These are phyloP conservation scores for Marmota flaviventris DNA, from an alignment of 2,113 vertebrate genomes.

Conservation along the genomic window DNA sequence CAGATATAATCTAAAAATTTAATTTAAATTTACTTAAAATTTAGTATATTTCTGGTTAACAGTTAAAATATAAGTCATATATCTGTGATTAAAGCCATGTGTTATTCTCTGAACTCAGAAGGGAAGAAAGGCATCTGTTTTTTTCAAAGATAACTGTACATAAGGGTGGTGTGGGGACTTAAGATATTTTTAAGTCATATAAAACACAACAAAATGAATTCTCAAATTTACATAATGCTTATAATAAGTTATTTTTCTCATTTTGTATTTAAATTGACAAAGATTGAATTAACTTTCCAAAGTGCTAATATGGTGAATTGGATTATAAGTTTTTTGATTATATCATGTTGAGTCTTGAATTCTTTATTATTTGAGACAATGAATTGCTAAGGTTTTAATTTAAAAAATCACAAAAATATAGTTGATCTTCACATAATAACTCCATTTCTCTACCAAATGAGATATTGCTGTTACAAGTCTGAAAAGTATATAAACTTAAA, in stretches of 20 bases:
- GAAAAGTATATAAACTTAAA: not conserved
- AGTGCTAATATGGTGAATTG: not conserved
- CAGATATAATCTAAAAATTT: not conserved
- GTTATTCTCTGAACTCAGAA: not conserved
- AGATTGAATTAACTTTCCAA: conserved; percentile 18
- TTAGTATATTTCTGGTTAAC: not conserved
- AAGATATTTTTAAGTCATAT: not conserved
- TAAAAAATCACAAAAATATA: not conserved
- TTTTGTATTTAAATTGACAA: not conserved
- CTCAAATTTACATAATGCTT: not conserved
- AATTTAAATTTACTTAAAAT: not conserved
- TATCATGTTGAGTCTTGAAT: not conserved
- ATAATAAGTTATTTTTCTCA: not conserved
- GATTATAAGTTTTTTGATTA: not conserved
- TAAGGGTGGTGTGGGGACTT: not conserved
- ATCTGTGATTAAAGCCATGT: not conserved
- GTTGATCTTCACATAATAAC: not conserved
- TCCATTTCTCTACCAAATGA: not conserved
- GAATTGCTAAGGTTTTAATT: conserved; percentile 10
- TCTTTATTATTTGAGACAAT: not conserved
- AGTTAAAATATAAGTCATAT: not conserved
- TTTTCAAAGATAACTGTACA: not conserved
- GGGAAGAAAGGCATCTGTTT: not conserved
- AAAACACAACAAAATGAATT: not conserved
- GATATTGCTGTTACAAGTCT: not conserved